A percentile compares a stretch with the other conserved stretches of the same genome.
These are phyloP conservation scores for Mantis religiosa DNA, from an alignment of 2,888 invertebrate genomes.

Conservation along the genomic window DNA sequence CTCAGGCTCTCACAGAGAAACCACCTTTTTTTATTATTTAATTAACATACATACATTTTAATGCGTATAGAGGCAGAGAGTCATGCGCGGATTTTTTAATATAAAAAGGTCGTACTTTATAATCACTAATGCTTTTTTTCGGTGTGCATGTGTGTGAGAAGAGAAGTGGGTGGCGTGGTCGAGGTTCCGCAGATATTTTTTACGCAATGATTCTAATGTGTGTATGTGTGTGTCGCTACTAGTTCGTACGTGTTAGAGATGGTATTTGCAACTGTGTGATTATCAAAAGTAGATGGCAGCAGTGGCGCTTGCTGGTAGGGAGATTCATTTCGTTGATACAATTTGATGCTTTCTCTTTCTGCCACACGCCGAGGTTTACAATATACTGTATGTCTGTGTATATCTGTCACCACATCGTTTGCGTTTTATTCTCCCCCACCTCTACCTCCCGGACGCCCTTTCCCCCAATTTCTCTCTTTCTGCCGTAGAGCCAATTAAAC, in stretches of 20 bases:
- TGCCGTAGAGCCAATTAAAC: not conserved
- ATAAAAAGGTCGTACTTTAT: slow-evolving; percentile 16
- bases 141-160: not conserved
- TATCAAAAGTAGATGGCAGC: slow-evolving; percentile 14
- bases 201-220: slow-evolving; percentile 14
- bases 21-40: slow-evolving; percentile 17
- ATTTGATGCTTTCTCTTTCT: not conserved
- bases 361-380: not conserved
- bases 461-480: not conserved
- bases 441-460: not conserved
- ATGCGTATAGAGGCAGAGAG: slow-evolving; percentile 15
- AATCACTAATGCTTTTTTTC: slow-evolving; percentile 15
- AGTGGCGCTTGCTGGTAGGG: not conserved
- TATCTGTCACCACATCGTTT: not conserved
- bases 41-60: slow-evolving; percentile 21
- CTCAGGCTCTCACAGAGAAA: slow-evolving; percentile 3
- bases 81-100: slow-evolving; percentile 15
- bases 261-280: slow-evolving; percentile 13
- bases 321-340: slow-evolving; percentile 9
- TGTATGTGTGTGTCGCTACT: not conserved
- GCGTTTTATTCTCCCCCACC: not conserved
- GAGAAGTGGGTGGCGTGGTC: not conserved
- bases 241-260: slow-evolving; percentile 9
- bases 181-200: slow-evolving; percentile 9
- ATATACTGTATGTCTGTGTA: not conserved